Conservation (phyloP, 2,888 invertebrate species). For the Shargacucullia verbasci region DNA sequence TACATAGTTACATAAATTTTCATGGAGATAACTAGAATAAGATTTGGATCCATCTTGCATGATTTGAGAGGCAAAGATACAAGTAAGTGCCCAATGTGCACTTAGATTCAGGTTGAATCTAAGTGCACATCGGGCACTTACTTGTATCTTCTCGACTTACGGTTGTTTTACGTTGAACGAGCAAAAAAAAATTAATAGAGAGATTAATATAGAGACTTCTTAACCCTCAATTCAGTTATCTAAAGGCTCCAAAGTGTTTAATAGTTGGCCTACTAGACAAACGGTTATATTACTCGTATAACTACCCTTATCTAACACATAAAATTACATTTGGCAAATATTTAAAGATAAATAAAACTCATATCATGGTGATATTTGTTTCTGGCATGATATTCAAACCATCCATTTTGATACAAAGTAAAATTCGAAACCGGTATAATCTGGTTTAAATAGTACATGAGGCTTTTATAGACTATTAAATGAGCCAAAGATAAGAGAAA, state of each 20-base stretch:
- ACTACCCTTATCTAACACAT: conserved; percentile 23
- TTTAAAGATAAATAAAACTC: conserved; percentile 4
- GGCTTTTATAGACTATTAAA: conserved; percentile 26
- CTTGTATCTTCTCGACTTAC: no score
- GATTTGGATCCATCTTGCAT: no score
- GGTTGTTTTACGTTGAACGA: no score
- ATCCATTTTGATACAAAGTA: conserved; percentile 27
- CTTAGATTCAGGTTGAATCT: no score
- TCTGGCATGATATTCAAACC: conserved; percentile 48
- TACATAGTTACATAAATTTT: no score
- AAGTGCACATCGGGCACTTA: no score
- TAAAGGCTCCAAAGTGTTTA: conserved; percentile 2
- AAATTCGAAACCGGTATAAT: conserved; percentile 40
- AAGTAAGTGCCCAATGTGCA: no score
- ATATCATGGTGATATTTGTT: conserved; percentile 48
- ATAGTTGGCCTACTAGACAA: conserved; percentile 12
- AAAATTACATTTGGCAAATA: conserved; percentile 33
- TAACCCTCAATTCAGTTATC: conserved; percentile 23
- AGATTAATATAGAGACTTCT: conserved; percentile 2
- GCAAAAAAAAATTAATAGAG: no score
- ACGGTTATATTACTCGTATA: neutral
- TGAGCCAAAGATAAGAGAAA: conserved; percentile 36
- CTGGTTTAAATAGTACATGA: conserved; percentile 35
- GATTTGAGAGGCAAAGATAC: no score
- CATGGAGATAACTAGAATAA: no score